Evolutionary conservation across 2,888 invertebrate genomes (phyloP), one percentile per base, ranked within the genome.

Genomic region (Aphidius colemani): DNA sequence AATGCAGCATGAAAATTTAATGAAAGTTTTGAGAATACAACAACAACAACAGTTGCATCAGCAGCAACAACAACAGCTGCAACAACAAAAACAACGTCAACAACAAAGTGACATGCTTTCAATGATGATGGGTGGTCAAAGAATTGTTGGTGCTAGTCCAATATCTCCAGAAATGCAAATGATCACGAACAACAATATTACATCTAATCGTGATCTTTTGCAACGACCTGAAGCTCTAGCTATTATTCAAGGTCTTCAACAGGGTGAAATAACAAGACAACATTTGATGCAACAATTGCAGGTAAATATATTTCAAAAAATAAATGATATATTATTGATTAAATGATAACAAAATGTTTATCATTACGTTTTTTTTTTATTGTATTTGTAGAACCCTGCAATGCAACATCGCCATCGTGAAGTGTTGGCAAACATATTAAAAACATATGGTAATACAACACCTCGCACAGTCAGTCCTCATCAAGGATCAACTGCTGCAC

Each of bases 201-300:
- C n/a, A n/a, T n/a, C n/a, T n/a, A 86, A 88, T 72, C 83, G 88
- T 56, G 91, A 91, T 68, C 82, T 91, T 69, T 79, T 91, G 65
- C 89, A 88, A 78, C 82, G 91, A 68, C 91, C 91, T 0, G 92
- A 92, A 78, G 90, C 91, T 10, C 90, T 91, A 80, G 90, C 91
- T 56, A 88, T 93, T 65, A 85, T 93, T 71, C 90, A 91, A 82
- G 90, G 91, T 70, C 83, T 93, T 75, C 88, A 89, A 74, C 88
- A 89, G 30, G 93, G 93, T 64, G 92, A 93, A 82, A 88, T 93
- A 65, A 91, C 92, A 2, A 85, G 87, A 41, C 89, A 89, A 75
- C 89, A 91, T 76, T 82, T 93, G 71, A 88, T 92, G 79, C 91
- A 92, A 78, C 93, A 93, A 79, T 84, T 93, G 62, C 86, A 85